Conservation (phyloP, 2,113 vertebrate species). For the Haplochromis vanheusdeni region DNA sequence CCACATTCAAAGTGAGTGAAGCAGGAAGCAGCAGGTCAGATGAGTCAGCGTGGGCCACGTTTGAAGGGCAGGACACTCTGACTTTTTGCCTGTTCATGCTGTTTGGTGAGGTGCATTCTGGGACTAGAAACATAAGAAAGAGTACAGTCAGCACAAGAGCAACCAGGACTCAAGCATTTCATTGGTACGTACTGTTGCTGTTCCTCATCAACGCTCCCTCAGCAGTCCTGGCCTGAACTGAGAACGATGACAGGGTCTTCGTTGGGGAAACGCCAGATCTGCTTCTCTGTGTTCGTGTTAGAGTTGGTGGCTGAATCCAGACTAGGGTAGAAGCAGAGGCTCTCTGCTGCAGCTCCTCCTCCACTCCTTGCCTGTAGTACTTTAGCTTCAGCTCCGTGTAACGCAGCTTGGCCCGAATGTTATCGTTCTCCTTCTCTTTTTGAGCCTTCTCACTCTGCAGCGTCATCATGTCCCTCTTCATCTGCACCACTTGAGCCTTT, state of each 20-base stretch:
- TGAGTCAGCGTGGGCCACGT: neutral
- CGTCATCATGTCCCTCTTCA: constrained; percentile 36
- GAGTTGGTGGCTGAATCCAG: neutral
- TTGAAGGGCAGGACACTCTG: neutral
- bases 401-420: constrained; percentile 65
- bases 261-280: neutral
- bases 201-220: neutral
- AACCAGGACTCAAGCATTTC: neutral
- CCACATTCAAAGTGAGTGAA: neutral
- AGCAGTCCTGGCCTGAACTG: neutral
- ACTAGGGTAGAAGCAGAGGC: constrained; percentile 12
- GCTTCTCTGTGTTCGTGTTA: neutral
- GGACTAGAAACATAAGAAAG: neutral
- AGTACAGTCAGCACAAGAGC: neutral
- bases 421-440: constrained; percentile 73
- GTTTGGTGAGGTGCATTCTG: constrained; percentile 36
- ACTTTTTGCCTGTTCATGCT: neutral
- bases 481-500: constrained; percentile 57
- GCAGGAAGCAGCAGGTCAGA: neutral
- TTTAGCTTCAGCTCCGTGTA: constrained; percentile 68
- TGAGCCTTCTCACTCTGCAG: constrained; percentile 62
- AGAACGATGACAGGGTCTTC: neutral
- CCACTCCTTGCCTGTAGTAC: constrained; percentile 66
- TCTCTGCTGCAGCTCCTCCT: constrained; percentile 66
- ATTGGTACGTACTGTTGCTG: neutral